Conservation (phyloP, 2,113 vertebrate genomes). For the Redunca redunca region DNA sequence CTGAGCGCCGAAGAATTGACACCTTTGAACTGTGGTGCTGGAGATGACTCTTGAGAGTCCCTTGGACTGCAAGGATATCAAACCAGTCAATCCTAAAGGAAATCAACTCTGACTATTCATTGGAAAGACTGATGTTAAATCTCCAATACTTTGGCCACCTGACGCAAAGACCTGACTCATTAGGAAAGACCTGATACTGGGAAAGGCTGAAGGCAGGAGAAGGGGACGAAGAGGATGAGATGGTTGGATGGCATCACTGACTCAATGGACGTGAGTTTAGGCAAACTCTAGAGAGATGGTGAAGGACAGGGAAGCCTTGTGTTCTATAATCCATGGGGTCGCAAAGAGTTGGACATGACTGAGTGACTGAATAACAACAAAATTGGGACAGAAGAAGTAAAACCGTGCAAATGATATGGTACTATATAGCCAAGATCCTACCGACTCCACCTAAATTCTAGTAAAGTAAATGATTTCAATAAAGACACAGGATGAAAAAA, state of each 20-base stretch:
- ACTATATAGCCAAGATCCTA: neutral
- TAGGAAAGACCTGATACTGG: neutral
- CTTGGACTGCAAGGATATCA: neutral
- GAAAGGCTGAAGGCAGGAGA: neutral
- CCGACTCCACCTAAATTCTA: neutral
- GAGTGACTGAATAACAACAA: neutral
- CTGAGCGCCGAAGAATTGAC: neutral
- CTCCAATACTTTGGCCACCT: neutral
- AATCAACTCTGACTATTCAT: neutral
- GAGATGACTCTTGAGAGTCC: neutral
- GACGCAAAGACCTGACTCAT: rapidly evolving
- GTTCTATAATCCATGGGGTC: neutral
- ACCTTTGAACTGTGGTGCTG: neutral
- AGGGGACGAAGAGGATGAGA: neutral
- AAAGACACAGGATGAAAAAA: neutral
- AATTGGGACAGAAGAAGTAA: neutral
- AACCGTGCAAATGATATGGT: neutral
- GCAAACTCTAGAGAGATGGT: neutral
- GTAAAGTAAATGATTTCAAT: neutral
- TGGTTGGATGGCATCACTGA: neutral
- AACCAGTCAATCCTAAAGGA: neutral
- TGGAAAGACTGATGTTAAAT: neutral
- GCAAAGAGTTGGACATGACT: neutral
- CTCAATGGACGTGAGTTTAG: neutral
- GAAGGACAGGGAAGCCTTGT: neutral